Conservation (phyloP, 2,888 invertebrate genomes). For the Phasia obesa region DNA sequence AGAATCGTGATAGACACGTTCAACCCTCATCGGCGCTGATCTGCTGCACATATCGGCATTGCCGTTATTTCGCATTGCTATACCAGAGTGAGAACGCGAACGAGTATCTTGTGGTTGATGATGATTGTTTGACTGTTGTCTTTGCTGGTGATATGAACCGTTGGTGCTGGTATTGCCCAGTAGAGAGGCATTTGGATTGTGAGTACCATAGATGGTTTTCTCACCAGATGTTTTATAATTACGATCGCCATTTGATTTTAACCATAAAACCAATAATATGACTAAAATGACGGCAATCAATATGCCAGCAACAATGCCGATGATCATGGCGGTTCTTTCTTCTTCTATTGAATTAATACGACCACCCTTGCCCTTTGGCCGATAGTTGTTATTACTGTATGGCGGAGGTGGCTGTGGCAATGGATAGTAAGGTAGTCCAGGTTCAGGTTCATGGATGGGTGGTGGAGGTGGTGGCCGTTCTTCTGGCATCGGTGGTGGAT, state of each 20-base stretch:
- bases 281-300: slow-evolving; percentile 95
- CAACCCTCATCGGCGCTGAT: slow-evolving; percentile 64
- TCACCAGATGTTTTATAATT: slow-evolving; percentile 96
- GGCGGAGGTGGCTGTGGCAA: slow-evolving; percentile 78
- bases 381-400: slow-evolving; percentile 79
- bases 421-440: slow-evolving; percentile 75
- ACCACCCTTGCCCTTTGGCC: slow-evolving; percentile 82
- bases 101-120: slow-evolving; percentile 77
- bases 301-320: slow-evolving; percentile 95
- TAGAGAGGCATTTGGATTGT: slow-evolving; percentile 91
- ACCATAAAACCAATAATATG: slow-evolving; percentile 94
- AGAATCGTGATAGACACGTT: slow-evolving; percentile 73
- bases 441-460: slow-evolving; percentile 72
- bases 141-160: slow-evolving; percentile 82
- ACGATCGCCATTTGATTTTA: slow-evolving; percentile 92
- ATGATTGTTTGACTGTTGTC: slow-evolving; percentile 76
- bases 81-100: slow-evolving; percentile 76
- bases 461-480: slow-evolving; percentile 74
- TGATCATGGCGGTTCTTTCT: slow-evolving; percentile 89
- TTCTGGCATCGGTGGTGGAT: slow-evolving; percentile 74
- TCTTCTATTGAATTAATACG: slow-evolving; percentile 87
- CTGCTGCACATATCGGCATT: slow-evolving; percentile 68
- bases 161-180: slow-evolving; percentile 86
- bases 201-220: slow-evolving; percentile 86
- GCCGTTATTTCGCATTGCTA: slow-evolving; percentile 72